Percentiles rank a stretch among this genome's conserved stretches.
phyloP scores from a whole-genome alignment of 2,888 invertebrate species.

The Erebia ligea region DNA sequence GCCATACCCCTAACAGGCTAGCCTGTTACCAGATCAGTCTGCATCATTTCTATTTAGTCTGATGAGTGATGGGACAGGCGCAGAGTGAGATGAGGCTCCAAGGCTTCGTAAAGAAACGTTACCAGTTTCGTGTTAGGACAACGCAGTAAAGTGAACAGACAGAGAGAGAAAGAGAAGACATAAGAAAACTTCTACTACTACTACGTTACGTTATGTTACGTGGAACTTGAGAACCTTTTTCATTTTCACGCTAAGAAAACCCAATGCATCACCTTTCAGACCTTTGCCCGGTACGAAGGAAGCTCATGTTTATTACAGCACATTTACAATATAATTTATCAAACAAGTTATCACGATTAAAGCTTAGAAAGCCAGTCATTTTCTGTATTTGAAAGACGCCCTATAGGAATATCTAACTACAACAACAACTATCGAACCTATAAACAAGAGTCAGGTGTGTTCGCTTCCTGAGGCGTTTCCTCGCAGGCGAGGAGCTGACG shows the following conservation, averaged over 20 bases:
- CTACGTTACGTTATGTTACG: not conserved
- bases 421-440: conserved; percentile 31
- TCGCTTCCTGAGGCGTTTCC: conserved; percentile 38
- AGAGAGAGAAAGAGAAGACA: not conserved
- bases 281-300: conserved; percentile 16
- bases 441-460: conserved; percentile 37
- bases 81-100: too few relatives aligned
- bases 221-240: not conserved
- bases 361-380: conserved; percentile 37
- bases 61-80: too few relatives aligned
- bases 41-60: too few relatives aligned
- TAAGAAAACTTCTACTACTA: not conserved
- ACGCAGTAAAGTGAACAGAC: too few relatives aligned
- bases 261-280: conserved; percentile 19
- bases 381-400: conserved; percentile 38
- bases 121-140: too few relatives aligned
- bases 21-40: too few relatives aligned
- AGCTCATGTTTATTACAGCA: conserved; percentile 36
- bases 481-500: conserved; percentile 1
- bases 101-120: too few relatives aligned
- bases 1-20: too few relatives aligned
- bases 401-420: conserved; percentile 33
- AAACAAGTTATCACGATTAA: conserved; percentile 32
- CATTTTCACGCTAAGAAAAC: not conserved
- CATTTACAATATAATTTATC: conserved; percentile 38